phyloP scores from a whole-genome alignment of 1,140 invertebrate genomes.

The Eupristina koningsbergeri region DNA sequence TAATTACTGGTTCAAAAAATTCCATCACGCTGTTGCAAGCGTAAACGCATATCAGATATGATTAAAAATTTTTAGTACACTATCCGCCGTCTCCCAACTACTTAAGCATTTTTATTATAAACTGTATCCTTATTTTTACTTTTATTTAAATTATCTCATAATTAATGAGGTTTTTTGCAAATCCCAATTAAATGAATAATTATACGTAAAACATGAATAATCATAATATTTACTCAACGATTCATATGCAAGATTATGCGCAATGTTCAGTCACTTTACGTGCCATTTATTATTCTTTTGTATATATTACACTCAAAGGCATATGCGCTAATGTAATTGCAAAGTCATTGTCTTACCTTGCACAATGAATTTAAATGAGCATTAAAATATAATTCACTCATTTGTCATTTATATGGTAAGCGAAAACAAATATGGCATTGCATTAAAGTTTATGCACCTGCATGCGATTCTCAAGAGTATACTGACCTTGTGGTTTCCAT shows the following conservation, averaged over 20 bases:
- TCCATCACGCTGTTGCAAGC: neutral
- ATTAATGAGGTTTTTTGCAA: neutral
- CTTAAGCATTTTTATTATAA: neutral
- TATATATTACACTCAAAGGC: neutral
- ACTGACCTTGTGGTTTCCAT: constrained; percentile 12
- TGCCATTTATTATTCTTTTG: constrained; percentile 27
- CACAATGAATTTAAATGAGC: constrained; percentile 37
- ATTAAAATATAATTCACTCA: constrained; percentile 10
- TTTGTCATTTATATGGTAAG: neutral
- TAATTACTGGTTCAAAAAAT: neutral
- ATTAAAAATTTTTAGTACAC: neutral
- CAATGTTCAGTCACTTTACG: constrained; percentile 23
- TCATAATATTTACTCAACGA: too few species aligned
- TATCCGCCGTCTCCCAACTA: neutral
- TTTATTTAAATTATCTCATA: neutral
- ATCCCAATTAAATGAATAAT: neutral
- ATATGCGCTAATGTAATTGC: constrained; percentile 21
- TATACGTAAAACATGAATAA: too few species aligned
- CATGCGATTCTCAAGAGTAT: neutral
- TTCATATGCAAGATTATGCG: neutral
- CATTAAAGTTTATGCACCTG: neutral
- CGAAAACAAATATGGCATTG: neutral
- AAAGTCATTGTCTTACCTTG: constrained; percentile 36
- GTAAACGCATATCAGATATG: neutral
- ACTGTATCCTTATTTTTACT: neutral